These are phyloP conservation scores for Chrysomallon squamiferum DNA, from an alignment of 1,140 invertebrate species.

Conservation along the genomic window DNA sequence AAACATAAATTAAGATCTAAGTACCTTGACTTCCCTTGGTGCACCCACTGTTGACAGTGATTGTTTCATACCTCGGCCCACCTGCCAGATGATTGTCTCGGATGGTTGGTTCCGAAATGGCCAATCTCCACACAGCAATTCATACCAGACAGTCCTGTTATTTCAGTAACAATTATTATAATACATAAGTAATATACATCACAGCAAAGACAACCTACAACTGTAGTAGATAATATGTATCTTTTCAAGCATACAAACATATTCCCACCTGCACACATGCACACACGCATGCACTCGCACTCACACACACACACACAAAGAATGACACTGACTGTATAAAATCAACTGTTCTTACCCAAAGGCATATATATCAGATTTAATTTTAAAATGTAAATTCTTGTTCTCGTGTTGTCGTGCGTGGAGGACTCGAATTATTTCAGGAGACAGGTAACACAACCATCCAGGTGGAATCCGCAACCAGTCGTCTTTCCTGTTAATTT, in stretches of 20 bases:
- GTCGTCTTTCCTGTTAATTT: slow-evolving; percentile 71
- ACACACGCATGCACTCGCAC: no score
- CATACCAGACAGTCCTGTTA: slow-evolving; percentile 97
- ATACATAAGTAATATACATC: no score
- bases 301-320: no score
- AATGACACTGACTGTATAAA: no score
- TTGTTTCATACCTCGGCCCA: slow-evolving; percentile 95
- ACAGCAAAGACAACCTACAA: no score
- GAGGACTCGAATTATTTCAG: slow-evolving; percentile 83
- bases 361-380: slow-evolving; percentile 93
- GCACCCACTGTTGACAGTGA: slow-evolving; percentile 92
- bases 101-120: slow-evolving; percentile 92
- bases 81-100: slow-evolving; percentile 97
- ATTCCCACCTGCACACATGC: no score
- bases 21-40: slow-evolving; percentile 94
- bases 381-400: slow-evolving; percentile 85
- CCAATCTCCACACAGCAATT: slow-evolving; percentile 94
- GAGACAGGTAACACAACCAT: slow-evolving; percentile 97
- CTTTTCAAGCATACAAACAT: no score
- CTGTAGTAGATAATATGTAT: no score
- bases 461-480: slow-evolving; percentile 92
- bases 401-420: slow-evolving; percentile 69
- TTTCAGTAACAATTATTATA: no score
- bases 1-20: not conserved
- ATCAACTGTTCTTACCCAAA: slow-evolving; percentile 97